Base-by-base conservation (phyloP, 1,140 invertebrate genomes). In the Zaprionus ornatus region DNA sequence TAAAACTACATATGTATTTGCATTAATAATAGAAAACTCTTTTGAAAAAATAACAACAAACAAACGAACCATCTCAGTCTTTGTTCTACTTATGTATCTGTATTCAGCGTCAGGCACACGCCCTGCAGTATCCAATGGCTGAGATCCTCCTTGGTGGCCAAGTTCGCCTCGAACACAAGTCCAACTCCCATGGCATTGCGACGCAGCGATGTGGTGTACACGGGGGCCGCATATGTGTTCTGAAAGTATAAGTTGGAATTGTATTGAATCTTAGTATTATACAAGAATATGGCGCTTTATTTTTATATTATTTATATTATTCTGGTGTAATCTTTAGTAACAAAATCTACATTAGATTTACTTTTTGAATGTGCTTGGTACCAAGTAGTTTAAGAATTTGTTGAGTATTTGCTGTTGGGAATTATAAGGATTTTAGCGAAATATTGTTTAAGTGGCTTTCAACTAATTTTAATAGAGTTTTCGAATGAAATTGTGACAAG, bases 51-150 rank as follows among this genome's bases (percentile, higher is more conserved):
- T 63, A 61, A 73, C 13, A 72, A 67, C 23, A 35, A 19, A 23
- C 17, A 10, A 21, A 19, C 29, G 23, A 60, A 54, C 29, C 86
- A 95, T 97, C 96, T 45, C 86, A 95, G 92, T 98, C 96, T 45
- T n/a, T 21, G 50, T 17, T 55, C 45, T 45, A 32, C 9, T 6
- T 74, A 88, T 25, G 55, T 70, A 60, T 87, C 84, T 4, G 95
- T 96, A 92, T 98, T 98, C 78, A 98, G 94, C 50, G 96, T 94
- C 29, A 98, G 93, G 92, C 97, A 98, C 57, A 98, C 96, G 29
- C 97, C 97, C 93, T 98, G 97, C 37, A 98, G 93, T 21, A 98
- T 94, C 97, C 98, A 98, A 91, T 97, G 96, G 78, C 96, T 97
- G 29, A 94, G 93, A 91, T 98, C 96, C 86, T 97, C 95, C 0